Evolutionary conservation across 2,888 invertebrate species (phyloP).

Genomic region (Aphodius granarius): DNA sequence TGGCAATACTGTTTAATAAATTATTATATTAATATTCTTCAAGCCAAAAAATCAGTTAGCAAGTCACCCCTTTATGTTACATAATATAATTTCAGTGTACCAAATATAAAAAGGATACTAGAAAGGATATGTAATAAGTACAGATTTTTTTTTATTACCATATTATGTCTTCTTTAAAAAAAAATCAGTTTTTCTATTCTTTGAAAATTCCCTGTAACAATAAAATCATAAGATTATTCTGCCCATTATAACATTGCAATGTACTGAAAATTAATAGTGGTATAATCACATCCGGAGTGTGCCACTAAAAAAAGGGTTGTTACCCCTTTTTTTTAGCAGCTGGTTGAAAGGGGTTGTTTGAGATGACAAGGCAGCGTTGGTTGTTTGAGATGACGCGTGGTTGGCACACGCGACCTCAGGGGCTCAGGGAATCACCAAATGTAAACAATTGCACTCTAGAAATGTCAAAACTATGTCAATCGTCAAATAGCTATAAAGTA

Average conservation of each 20-base stretch:
- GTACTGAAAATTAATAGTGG: constrained; percentile 17
- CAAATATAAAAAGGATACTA: neutral
- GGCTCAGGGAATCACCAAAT: constrained; percentile 18
- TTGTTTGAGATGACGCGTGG: constrained; percentile 25
- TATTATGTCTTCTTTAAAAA: too few relatives aligned
- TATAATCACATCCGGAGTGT: constrained; percentile 12
- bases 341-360: constrained; percentile 29
- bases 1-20: neutral
- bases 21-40: neutral
- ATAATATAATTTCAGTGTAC: neutral
- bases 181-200: too few relatives aligned
- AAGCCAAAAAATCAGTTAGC: neutral
- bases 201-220: neutral
- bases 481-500: too few relatives aligned
- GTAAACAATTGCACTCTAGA: neutral
- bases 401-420: constrained; percentile 10
- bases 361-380: constrained; percentile 19
- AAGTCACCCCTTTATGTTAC: neutral
- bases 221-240: neutral
- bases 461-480: neutral
- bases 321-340: constrained; percentile 29
- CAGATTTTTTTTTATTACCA: too few relatives aligned
- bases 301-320: constrained; percentile 24
- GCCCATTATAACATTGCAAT: neutral
- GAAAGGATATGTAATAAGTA: neutral